Evolutionary conservation across 2,113 vertebrate species (phyloP).

Genomic region (Beaufortia kweichowensis): DNA sequence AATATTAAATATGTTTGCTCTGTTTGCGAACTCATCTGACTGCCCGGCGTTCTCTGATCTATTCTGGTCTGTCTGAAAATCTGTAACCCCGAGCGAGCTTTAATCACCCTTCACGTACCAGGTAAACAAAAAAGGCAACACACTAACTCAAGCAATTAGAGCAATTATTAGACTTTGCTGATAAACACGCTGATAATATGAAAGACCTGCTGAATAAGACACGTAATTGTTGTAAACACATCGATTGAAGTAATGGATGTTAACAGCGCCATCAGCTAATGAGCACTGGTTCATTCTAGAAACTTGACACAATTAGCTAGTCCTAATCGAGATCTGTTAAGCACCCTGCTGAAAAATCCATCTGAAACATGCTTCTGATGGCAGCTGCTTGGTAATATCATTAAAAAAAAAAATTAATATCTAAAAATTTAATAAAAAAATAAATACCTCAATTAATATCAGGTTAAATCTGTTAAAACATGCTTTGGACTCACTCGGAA

Average conservation of each 20-base stretch:
- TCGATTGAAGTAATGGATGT: background rate
- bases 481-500: slow-evolving; percentile 83
- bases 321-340: too few relatives aligned
- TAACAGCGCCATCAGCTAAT: too few relatives aligned
- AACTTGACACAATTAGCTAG: too few relatives aligned
- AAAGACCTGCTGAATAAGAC: background rate
- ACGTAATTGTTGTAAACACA: slow-evolving; percentile 8
- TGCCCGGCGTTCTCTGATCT: background rate
- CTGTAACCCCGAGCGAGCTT: background rate
- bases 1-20: background rate
- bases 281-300: background rate
- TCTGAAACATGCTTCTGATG: too few relatives aligned
- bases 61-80: slow-evolving; percentile 13
- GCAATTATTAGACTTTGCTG: background rate
- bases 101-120: background rate
- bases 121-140: background rate
- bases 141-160: background rate
- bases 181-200: slow-evolving; percentile 1
- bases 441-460: too few relatives aligned
- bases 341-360: too few relatives aligned
- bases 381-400: too few relatives aligned
- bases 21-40: background rate
- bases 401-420: too few relatives aligned
- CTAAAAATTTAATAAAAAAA: too few relatives aligned
- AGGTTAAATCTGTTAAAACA: background rate